Evolutionary conservation across 2,113 vertebrate genomes (phyloP), one percentile per base, ranked within the genome.

Genomic region (Nothobranchius kuhntae): DNA sequence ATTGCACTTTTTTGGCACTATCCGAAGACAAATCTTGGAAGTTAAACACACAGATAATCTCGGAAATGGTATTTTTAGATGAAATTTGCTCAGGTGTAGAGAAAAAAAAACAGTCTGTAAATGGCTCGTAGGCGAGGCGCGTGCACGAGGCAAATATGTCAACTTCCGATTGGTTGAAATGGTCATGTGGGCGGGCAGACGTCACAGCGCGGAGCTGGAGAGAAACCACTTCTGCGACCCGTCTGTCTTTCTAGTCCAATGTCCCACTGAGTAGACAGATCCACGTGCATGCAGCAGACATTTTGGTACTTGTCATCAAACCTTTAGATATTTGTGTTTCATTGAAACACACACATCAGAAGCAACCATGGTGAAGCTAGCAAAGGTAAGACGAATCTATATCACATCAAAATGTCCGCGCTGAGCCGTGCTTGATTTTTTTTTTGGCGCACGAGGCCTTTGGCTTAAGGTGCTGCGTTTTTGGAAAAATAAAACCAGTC

Each of bases 311-410:
- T 44, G 38, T 59, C 56, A 71, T 8, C 46, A 63, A 44, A 71
- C 61, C 65, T 82, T 60, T 61, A 67, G 35, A 56, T 73, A 1
- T 2, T n/a, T 2, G 84, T 84, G 83, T 88, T 83, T 87, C 73
- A 0, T 13, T 7, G 64, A 86, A 89, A 89, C 86, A 83, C 81
- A 82, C 81, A 78, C 73, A 45, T 13, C 72, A 56, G 6, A 84
- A 87, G 9, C 15, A 54, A 67, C 44, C 78, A 93, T 93, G 93
- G 93, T 93, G 65, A 93, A 93, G 65, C 66, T 93, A 73, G 91
- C 91, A 3, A 93, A 93, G 93, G 93, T 93, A 90, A 92, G 90
- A 26, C 0, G 1, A 17, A 30, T 6, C 1, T 6, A 0, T 1
- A 2, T 0, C 21, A 40, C 0, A 8, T 54, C 58, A 58, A 66